Conservation (phyloP, 2,888 invertebrate species). For the Abrostola triplasia region DNA sequence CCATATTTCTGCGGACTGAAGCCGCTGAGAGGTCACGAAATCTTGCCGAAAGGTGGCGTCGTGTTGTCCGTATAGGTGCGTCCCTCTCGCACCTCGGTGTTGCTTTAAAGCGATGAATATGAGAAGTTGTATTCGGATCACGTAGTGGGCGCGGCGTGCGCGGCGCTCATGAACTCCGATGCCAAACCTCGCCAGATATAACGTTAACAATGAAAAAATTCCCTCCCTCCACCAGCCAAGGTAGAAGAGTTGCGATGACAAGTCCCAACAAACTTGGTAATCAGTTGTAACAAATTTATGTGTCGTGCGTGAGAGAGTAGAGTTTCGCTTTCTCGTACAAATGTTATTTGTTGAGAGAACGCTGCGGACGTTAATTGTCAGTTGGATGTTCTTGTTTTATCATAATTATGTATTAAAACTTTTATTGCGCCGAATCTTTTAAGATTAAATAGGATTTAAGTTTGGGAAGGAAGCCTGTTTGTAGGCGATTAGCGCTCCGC, state of each 20-base stretch:
- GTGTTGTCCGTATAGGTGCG: conserved; percentile 65
- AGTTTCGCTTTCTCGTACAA: conserved; percentile 56
- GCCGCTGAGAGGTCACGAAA: conserved; percentile 88
- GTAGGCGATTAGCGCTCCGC: conserved; percentile 32
- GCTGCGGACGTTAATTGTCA: conserved; percentile 56
- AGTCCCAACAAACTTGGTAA: conserved; percentile 83
- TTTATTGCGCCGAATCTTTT: conserved; percentile 44
- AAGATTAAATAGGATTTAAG: conserved; percentile 51
- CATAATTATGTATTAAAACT: conserved; percentile 56
- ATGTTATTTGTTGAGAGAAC: conserved; percentile 56
- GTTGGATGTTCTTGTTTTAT: conserved; percentile 56
- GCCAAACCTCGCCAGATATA: conserved; percentile 82
- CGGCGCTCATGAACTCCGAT: conserved; percentile 86
- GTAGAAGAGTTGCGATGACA: conserved; percentile 87
- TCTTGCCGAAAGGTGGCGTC: conserved; percentile 77
- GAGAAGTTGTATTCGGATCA: conserved; percentile 84
- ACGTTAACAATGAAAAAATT: conserved; percentile 84
- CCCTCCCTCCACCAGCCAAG: conserved; percentile 67
- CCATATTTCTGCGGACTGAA: conserved; percentile 88
- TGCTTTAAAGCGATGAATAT: conserved; percentile 87
- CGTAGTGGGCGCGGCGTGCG: conserved; percentile 80
- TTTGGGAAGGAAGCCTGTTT: conserved; percentile 39
- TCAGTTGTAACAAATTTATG: conserved; percentile 87
- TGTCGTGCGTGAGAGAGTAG: conserved; percentile 76
- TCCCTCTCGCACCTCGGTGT: conserved; percentile 74